Evolutionary conservation across 1,140 invertebrate species (phyloP), one percentile per base, ranked within the genome.

Genomic region (Antheraea mylitta): DNA sequence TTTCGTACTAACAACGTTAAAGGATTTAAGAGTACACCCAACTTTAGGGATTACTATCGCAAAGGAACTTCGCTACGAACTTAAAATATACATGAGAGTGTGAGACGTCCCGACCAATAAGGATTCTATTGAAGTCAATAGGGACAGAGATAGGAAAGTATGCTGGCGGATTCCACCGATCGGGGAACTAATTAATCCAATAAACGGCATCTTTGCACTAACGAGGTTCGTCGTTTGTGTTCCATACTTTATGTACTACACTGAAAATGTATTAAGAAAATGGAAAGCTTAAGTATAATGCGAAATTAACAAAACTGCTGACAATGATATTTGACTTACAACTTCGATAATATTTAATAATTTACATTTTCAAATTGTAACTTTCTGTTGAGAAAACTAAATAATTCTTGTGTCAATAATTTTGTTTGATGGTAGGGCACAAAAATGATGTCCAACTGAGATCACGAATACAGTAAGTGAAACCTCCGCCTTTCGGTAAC

Each of bases 131-230:
- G 58, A 80, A 80, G 72, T 82, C 74, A 65, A 77, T 64, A 77
- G 76, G 61, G 69, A 77, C 80, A 76, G 76, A 72, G 63, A 58
- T 76, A 71, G 58, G 73, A 73, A 87, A 87, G 78, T 85, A 78
- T 83, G 38, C 38, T 11, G 79, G 75, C 75, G 73, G 72, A 70
- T 64, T 80, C 73, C 75, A 66, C 71, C 76, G 72, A 81, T 79
- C 76, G 75, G 75, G 76, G 75, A 82, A 87, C 85, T 86, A 86
- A 90, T 90, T 90, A 88, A 88, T 88, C 85, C 85, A 87, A 88
- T 90, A 80, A 86, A 76, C 78, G 78, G 74, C 73, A 76, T 86
- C 82, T 86, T 85, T 81, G 79, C 80, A 77, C 75, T 86, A 88
- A 87, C 87, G 83, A 88, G 81, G 75, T 76, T 80, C 76, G 85